Conservation (phyloP, 64 coral and sea anemone genomes). For the Montipora foliosa region DNA sequence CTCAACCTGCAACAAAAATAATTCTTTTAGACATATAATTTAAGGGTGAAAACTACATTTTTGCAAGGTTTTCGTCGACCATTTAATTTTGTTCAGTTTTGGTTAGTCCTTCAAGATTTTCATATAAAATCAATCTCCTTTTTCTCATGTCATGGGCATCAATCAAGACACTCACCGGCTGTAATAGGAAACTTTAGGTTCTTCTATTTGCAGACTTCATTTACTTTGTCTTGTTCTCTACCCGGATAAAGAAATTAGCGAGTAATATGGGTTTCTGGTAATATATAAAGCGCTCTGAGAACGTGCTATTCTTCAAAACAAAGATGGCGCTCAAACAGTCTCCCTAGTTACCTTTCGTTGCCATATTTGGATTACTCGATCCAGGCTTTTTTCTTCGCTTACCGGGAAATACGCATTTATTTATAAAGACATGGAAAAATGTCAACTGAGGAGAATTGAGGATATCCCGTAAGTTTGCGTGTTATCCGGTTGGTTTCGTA, state of each 20-base stretch:
- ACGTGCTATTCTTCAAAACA: slow-evolving; percentile 3
- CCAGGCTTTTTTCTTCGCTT: background rate
- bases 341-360: slow-evolving; percentile 60
- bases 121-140: background rate
- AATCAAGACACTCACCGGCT: background rate
- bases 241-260: background rate
- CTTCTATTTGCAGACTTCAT: background rate
- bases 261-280: background rate
- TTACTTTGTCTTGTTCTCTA: background rate
- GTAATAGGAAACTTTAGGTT: background rate
- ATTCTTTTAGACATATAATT: background rate
- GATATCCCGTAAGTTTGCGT: slow-evolving; percentile 39
- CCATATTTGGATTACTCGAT: slow-evolving; percentile 57
- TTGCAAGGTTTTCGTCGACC: too few species aligned
- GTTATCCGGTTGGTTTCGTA: background rate
- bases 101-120: too few species aligned
- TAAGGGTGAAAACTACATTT: background rate
- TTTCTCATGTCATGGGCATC: background rate
- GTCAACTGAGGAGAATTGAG: background rate
- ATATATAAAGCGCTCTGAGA: background rate
- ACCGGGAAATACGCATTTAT: background rate
- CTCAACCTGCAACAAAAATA: background rate
- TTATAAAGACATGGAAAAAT: slow-evolving; percentile 19
- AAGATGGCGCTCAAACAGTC: slow-evolving; percentile 64
- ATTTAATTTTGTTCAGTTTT: too few species aligned